phyloP scores from a whole-genome alignment of 2,888 invertebrate genomes.

The Philereme vetulata region DNA sequence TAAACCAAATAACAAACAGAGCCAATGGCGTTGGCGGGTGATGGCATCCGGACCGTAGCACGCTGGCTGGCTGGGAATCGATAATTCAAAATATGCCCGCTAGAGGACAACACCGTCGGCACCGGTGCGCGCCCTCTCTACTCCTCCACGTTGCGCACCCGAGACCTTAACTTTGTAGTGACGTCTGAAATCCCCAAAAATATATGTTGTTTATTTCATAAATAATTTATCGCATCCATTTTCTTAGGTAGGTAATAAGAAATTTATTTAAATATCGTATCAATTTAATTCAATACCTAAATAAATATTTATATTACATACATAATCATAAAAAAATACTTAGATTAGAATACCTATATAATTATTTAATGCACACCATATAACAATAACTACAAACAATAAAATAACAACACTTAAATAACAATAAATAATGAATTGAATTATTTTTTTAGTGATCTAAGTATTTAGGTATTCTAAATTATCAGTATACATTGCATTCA shows the following conservation, averaged over 20 bases:
- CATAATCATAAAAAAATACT: no score
- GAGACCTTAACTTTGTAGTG: constrained; percentile 62
- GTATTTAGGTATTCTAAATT: no score
- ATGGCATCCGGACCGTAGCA: constrained; percentile 19
- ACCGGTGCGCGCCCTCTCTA: constrained; percentile 77
- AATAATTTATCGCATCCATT: not conserved
- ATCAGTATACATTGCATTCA: no score
- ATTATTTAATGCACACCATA: no score
- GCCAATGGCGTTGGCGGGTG: constrained; percentile 65
- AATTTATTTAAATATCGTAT: not conserved
- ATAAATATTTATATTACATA: no score
- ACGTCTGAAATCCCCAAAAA: constrained; percentile 41
- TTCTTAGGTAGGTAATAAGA: not conserved
- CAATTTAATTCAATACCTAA: no score
- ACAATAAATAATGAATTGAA: no score
- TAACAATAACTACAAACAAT: no score
- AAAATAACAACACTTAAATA: no score
- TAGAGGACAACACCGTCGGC: constrained; percentile 76
- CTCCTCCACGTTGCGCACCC: constrained; percentile 79
- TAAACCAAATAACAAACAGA: constrained; percentile 64
- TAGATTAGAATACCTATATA: no score
- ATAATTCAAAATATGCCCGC: constrained; percentile 82
- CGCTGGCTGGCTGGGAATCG: constrained; percentile 71
- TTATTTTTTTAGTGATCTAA: no score
- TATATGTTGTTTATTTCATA: not conserved